Percentiles rank a stretch among this genome's conserved stretches.
Evolutionary conservation across 2,888 invertebrate genomes (phyloP).

Genomic region (Metallyticus violacea): DNA sequence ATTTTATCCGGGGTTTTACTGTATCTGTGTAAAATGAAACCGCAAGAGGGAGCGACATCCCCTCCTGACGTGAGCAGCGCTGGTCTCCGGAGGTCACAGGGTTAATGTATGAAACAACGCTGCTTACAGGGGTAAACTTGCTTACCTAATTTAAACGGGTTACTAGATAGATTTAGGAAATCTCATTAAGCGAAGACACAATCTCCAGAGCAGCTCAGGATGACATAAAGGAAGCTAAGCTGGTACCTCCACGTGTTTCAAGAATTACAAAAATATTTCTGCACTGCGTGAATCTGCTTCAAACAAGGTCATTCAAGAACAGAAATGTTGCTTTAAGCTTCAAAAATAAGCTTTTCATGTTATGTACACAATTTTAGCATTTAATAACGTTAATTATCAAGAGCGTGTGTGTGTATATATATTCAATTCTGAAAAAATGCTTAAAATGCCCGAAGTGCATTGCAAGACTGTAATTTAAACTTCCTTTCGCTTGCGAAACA

Average conservation of each 20-base stretch:
- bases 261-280: not conserved
- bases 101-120: not conserved
- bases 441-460: too few relatives aligned
- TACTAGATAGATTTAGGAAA: not conserved
- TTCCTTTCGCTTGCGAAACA: too few relatives aligned
- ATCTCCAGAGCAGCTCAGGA: not conserved
- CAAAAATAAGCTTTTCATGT: too few relatives aligned
- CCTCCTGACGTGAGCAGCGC: too few relatives aligned
- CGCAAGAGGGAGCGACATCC: not conserved
- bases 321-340: too few relatives aligned
- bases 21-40: not conserved
- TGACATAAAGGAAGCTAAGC: not conserved
- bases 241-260: not conserved
- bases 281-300: not conserved
- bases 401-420: too few relatives aligned
- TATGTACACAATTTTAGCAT: too few relatives aligned
- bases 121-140: not conserved
- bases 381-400: too few relatives aligned
- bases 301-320: not conserved
- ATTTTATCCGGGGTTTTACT: not conserved
- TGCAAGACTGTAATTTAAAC: too few relatives aligned
- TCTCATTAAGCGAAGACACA: not conserved
- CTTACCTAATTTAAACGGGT: not conserved
- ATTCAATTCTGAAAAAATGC: too few relatives aligned
- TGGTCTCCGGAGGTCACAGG: not conserved